Evolutionary conservation across 2,113 vertebrate genomes (phyloP).

Genomic region (Ahaetulla prasina): DNA sequence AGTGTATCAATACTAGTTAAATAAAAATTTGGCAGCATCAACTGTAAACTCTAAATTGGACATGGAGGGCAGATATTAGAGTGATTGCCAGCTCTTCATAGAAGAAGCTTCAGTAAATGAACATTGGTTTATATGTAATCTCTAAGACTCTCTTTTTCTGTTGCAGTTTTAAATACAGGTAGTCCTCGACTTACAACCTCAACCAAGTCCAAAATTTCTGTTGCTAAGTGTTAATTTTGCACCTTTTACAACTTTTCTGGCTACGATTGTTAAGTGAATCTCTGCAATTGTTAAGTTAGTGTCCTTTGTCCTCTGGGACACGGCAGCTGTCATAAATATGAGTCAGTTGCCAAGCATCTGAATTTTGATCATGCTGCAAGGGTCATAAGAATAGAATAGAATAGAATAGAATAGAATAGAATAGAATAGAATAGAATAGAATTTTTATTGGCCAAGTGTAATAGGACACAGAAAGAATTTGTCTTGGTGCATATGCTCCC

Average conservation of each 20-base stretch:
- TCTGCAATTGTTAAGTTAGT: neutral
- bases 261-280: too few relatives aligned
- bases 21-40: neutral
- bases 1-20: neutral
- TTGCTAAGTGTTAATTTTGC: too few relatives aligned
- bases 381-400: too few relatives aligned
- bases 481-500: too few relatives aligned
- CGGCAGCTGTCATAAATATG: neutral
- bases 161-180: neutral
- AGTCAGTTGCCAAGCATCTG: neutral
- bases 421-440: too few relatives aligned
- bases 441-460: too few relatives aligned
- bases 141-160: neutral
- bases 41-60: neutral
- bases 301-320: too few relatives aligned
- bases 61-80: neutral
- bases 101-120: neutral
- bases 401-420: too few relatives aligned
- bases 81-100: neutral
- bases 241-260: too few relatives aligned
- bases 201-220: too few relatives aligned
- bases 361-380: neutral
- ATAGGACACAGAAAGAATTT: too few relatives aligned
- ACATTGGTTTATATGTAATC: neutral
- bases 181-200: too few relatives aligned